Percentiles rank a stretch among this genome's conserved stretches.
Conservation (phyloP, 2,113 vertebrate genomes). For the Mus musculus region DNA sequence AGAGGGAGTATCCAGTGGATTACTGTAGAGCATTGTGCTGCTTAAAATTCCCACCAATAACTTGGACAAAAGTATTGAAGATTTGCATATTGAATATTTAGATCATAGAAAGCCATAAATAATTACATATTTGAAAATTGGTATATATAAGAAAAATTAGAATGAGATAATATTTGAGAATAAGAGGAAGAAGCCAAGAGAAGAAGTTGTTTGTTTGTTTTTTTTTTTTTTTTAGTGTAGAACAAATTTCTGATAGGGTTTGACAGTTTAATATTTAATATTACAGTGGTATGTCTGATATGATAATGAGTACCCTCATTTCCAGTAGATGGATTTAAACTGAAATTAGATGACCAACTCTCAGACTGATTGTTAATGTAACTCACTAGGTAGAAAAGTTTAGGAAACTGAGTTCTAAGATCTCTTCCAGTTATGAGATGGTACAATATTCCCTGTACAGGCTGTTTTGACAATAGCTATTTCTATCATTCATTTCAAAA, state of each 20-base stretch:
- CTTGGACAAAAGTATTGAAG: conserved; percentile 32
- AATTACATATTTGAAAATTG: background rate
- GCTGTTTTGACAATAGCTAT: background rate
- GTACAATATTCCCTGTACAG: background rate
- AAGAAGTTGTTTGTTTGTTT: background rate
- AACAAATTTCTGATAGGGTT: background rate
- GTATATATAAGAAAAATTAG: background rate
- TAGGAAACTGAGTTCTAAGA: conserved; percentile 22
- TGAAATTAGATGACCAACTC: conserved; percentile 36
- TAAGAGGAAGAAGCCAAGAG: background rate
- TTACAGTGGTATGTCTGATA: background rate
- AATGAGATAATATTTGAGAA: background rate
- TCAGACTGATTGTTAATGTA: background rate
- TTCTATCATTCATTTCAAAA: conserved; percentile 39
- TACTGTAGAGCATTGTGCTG: background rate
- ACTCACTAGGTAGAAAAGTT: conserved; percentile 3
- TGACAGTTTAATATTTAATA: background rate
- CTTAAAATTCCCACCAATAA: conserved; percentile 51
- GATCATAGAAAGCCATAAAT: conserved; percentile 10
- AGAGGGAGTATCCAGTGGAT: conserved; percentile 15
- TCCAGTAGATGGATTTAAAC: conserved; percentile 5
- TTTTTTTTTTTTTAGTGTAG: background rate
- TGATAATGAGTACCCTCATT: background rate
- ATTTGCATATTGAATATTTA: background rate
- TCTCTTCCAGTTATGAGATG: conserved; percentile 8